Base-by-base conservation (phyloP, 1,140 invertebrate species). In the Euwallacea similis region DNA sequence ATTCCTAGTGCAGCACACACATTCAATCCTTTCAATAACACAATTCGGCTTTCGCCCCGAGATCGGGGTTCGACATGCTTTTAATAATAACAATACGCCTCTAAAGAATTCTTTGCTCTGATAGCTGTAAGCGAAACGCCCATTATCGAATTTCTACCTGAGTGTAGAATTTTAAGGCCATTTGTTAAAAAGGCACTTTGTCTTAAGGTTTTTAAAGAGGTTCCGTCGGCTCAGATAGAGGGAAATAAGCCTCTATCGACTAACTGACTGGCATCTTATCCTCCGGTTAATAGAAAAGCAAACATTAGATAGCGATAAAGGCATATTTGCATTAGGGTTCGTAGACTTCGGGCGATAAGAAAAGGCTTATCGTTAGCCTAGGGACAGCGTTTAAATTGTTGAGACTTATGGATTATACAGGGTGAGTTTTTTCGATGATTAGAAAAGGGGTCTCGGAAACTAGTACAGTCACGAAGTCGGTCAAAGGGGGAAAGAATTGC, bases 111-210 rank as follows among this genome's bases (percentile, higher is more conserved):
- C 62, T n/a, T 42, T 7, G 59, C 43, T 9, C 7, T 44, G 61
- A 63, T 63, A 63, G 61, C 61, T 68, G 54, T 60, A 68, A 68
- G 66, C 66, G 44, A 68, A 68, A 68, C 56, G 55, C 56, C 44
- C 13, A 55, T n/a, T 53, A 53, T 66, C 47, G 50, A 50, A 55
- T 66, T 66, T 66, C 64, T 66, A 66, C 64, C 64, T 66, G 64
- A 41, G 46, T 13, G 13, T 33, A 33, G 21, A 33, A 33, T 33
- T 33, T 33, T 33, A 33, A 33, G 21, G 21, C 21, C 21, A 33
- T 33, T 33, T 33, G 21, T 33, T 33, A 33, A 33, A 33, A 33
- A 33, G 21, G 21, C 21, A 33, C 21, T 33, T 33, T 33, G 21
- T 33, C 21, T 33, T 33, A 33, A 33, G 21, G 21, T 33, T 33